These are phyloP conservation scores for Netelia inedita DNA, from an alignment of 2,888 invertebrate genomes.

Conservation along the genomic window DNA sequence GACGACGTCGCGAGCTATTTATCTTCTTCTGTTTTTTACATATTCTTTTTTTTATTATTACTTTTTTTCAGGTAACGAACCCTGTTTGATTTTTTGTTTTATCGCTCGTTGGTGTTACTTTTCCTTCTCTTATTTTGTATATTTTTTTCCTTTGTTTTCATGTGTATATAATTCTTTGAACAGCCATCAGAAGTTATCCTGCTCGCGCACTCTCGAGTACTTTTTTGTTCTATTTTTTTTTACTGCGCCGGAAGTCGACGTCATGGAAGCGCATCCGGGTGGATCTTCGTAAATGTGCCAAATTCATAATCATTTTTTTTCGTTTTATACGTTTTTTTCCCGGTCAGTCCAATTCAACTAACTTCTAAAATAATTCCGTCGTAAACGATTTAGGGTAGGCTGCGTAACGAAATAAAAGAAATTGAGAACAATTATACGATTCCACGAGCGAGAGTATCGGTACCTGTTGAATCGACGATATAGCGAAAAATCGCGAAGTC, in stretches of 20 bases:
- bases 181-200: constrained; percentile 46
- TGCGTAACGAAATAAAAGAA: constrained; percentile 23
- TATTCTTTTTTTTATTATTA: constrained; percentile 40
- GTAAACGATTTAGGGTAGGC: constrained; percentile 33
- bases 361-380: constrained; percentile 32
- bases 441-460: constrained; percentile 31
- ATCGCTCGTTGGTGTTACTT: constrained; percentile 57
- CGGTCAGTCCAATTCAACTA: constrained; percentile 48
- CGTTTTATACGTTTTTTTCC: constrained; percentile 2
- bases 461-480: constrained; percentile 62
- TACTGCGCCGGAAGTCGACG: constrained; percentile 42
- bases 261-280: constrained; percentile 19
- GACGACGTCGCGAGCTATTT: constrained; percentile 59
- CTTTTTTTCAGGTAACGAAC: constrained; percentile 27
- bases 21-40: constrained; percentile 36
- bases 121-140: constrained; percentile 35
- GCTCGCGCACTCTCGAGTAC: constrained; percentile 58
- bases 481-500: constrained; percentile 41
- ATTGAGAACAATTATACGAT: constrained; percentile 20
- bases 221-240: constrained; percentile 33
- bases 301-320: constrained; percentile 71
- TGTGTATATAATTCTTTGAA: constrained; percentile 47
- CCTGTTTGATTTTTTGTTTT: constrained; percentile 44
- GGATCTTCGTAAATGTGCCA: constrained; percentile 75
- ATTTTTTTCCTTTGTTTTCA: constrained; percentile 34